phyloP scores from a whole-genome alignment of 2,797 vertebrate genomes.

The Acanthornis magna region DNA sequence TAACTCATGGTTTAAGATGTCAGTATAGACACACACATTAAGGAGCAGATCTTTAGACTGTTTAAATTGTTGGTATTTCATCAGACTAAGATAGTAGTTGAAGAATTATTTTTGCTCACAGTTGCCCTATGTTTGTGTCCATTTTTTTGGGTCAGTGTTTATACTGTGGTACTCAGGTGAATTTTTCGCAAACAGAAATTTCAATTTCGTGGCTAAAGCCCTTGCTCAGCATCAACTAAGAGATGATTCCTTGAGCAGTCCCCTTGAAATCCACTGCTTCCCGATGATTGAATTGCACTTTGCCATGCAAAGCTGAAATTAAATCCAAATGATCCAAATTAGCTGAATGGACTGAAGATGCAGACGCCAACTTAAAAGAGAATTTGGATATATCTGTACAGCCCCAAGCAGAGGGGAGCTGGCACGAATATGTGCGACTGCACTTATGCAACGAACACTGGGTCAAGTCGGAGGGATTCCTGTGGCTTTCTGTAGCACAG shows the following conservation, averaged over 20 bases:
- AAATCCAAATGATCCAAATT: not conserved
- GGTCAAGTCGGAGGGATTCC: not conserved
- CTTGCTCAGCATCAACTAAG: not conserved
- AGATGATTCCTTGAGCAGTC: not conserved
- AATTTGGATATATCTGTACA: not conserved
- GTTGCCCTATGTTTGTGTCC: not conserved
- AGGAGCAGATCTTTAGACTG: not conserved
- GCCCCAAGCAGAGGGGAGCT: not conserved
- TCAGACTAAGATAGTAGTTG: not conserved
- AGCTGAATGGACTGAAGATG: not conserved
- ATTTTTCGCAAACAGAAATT: not conserved
- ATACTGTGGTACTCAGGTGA: not conserved
- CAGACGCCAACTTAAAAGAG: not conserved
- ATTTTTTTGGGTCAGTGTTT: not conserved
- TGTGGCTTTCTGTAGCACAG: not conserved
- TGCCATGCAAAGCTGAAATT: not conserved
- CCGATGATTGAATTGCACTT: not conserved
- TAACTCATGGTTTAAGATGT: not conserved
- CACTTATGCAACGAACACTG: not conserved
- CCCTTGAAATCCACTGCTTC: not conserved
- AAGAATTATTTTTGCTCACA: not conserved
- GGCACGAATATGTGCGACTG: not conserved
- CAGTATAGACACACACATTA: fast-evolving
- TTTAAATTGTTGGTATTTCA: not conserved
- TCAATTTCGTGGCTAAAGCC: not conserved